Base-by-base conservation (phyloP, 2,113 vertebrate species). In the Taurulus bubalis region DNA sequence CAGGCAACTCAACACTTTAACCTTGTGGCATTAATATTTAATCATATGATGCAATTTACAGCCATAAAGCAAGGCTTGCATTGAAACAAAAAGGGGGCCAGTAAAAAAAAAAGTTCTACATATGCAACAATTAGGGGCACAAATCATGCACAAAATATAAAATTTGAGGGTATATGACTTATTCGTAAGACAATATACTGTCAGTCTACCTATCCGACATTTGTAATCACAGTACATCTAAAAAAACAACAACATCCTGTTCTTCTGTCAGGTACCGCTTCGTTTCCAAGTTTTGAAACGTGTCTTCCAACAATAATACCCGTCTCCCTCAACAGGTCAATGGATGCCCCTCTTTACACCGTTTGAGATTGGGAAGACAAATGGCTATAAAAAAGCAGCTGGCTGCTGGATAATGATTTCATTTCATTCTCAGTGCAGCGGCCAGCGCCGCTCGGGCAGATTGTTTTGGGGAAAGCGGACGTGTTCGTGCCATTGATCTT, bases 401-500 rank as follows among this genome's bases (percentile, higher is more conserved):
- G 75, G 71, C 82, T 16, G 60, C 45, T 22, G 82, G 83, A 75
- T 83, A 88, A 85, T 87, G 92, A 88, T 90, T 92, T 90, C 77
- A 88, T 92, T 90, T 89, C 82, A 79, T 82, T 74, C 49, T 49
- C 34, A 10, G 71, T 56, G 74, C 84, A n/a, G 80, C 51, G 86
- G 84, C 80, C 82, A 40, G 83, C 75, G n/a, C 71, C 79, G 67
- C 70, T 76, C 26, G 26, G 42, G 83, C 82, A 85, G 84, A 87
- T 77, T 75, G 81, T 79, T 80, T 47, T 42, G 40, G 72, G 40
- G 49, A 75, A 82, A 85, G 74, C 71, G 68, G 80, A 89, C 86
- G 89, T 89, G 90, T 94, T 93, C 91, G 86, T 89, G 72, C 79
- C 90, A 94, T 94, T 91, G 92, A 94, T 95, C 90, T 86, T 36